Conservation (phyloP, 2,888 invertebrate genomes). For the Plagodis pulveraria region DNA sequence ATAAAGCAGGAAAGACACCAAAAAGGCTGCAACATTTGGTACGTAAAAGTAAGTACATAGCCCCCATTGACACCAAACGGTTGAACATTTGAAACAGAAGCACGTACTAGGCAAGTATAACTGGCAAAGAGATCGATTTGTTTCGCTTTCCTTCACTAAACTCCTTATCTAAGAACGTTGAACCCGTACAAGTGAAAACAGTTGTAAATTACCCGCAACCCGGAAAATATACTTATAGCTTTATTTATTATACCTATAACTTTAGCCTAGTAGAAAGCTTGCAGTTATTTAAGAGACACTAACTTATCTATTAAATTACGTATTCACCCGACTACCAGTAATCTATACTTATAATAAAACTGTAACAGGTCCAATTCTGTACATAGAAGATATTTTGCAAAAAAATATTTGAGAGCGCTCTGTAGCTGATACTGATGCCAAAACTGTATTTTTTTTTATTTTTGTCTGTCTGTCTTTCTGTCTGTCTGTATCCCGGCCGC, state of each 20-base stretch:
- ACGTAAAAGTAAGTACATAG: neutral
- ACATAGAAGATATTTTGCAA: no score
- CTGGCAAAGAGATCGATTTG: constrained; percentile 38
- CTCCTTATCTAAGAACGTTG: constrained; percentile 54
- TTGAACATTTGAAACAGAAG: constrained; percentile 14
- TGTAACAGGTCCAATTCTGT: no score
- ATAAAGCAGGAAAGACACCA: neutral
- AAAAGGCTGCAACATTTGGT: neutral
- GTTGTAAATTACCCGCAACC: constrained; percentile 10
- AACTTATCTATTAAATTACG: neutral
- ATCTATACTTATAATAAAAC: no score
- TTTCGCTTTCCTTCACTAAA: constrained; percentile 55
- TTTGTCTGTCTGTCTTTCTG: no score
- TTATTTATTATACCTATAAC: neutral
- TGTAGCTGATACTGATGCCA: no score
- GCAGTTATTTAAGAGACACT: neutral
- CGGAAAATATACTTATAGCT: constrained; percentile 12
- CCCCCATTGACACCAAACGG: constrained; percentile 1
- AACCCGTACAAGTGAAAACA: constrained; percentile 38
- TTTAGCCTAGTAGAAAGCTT: constrained; percentile 18
- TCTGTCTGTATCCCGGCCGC: no score
- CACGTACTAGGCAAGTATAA: constrained; percentile 28
- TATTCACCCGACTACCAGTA: neutral
- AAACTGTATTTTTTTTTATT: no score
- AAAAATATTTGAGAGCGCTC: no score